phyloP scores from a whole-genome alignment of 2,113 vertebrate genomes.

The Saguinus midas region DNA sequence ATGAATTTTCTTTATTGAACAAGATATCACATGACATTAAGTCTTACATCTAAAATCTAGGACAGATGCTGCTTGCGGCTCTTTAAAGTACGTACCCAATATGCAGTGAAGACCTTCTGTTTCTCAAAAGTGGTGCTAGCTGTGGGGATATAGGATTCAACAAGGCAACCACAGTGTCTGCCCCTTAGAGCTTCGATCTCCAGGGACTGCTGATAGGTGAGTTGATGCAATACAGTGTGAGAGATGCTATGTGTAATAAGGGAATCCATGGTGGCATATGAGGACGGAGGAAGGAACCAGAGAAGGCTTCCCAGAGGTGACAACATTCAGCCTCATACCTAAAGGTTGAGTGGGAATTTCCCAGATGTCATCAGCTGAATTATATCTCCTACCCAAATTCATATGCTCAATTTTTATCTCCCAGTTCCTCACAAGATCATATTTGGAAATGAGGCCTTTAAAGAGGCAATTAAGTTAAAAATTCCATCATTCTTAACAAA shows the following conservation, averaged over 20 bases:
- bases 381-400: not conserved
- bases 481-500: too few species aligned
- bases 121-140: too few species aligned
- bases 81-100: not conserved
- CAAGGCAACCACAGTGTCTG: not conserved
- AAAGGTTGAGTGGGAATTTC: not conserved
- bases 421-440: not conserved
- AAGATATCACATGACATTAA: not conserved
- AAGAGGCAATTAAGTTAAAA: not conserved
- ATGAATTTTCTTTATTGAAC: not conserved
- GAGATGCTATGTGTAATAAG: not conserved
- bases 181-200: too few species aligned
- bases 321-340: not conserved
- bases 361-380: not conserved
- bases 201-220: not conserved
- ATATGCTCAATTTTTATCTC: not conserved
- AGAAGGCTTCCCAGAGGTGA: not conserved
- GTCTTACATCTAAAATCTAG: not conserved
- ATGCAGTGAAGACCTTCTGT: not conserved
- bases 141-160: not conserved
- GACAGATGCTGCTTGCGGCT: not conserved
- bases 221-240: not conserved
- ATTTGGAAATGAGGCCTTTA: not conserved
- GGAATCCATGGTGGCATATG: not conserved
- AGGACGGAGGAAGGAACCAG: not conserved